These are phyloP conservation scores for Alcis repandata DNA, from an alignment of 2,888 invertebrate species.

Conservation along the genomic window DNA sequence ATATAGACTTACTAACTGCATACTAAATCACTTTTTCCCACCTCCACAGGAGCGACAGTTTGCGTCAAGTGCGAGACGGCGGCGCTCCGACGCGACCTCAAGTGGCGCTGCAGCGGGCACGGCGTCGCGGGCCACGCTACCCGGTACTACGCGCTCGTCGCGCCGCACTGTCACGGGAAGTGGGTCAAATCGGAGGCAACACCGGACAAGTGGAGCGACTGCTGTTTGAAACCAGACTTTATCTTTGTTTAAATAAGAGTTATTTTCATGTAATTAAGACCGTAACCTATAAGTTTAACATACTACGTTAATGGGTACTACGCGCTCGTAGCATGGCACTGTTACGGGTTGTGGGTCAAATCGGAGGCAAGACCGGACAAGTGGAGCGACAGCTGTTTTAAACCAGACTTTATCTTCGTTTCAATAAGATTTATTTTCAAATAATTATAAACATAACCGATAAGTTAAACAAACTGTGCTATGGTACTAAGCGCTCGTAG, in stretches of 20 bases:
- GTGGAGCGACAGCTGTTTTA: neutral
- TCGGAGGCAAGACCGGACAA: neutral
- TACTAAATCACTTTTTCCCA: neutral
- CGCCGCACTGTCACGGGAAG: conserved; percentile 95
- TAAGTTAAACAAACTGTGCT: too few species aligned
- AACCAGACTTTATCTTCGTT: neutral
- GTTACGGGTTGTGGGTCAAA: neutral
- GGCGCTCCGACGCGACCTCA: conserved; percentile 91
- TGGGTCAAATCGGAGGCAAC: conserved; percentile 89
- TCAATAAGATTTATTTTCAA: neutral
- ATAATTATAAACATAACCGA: neutral
- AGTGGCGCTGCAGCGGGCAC: conserved; percentile 94
- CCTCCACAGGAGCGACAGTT: conserved; percentile 89
- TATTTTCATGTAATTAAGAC: neutral
- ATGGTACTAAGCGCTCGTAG: too few species aligned
- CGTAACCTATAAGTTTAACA: too few species aligned
- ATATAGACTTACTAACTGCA: too few species aligned
- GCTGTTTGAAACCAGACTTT: conserved; percentile 78
- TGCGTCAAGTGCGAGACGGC: conserved; percentile 94
- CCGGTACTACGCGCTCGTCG: conserved; percentile 93
- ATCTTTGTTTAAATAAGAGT: conserved; percentile 74
- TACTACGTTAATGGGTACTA: neutral
- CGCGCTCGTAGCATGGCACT: neutral
- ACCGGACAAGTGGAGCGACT: conserved; percentile 69
- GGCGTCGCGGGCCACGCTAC: conserved; percentile 92